phyloP scores from a whole-genome alignment of 2,797 vertebrate genomes.

The Pangasius sanitwongsei region DNA sequence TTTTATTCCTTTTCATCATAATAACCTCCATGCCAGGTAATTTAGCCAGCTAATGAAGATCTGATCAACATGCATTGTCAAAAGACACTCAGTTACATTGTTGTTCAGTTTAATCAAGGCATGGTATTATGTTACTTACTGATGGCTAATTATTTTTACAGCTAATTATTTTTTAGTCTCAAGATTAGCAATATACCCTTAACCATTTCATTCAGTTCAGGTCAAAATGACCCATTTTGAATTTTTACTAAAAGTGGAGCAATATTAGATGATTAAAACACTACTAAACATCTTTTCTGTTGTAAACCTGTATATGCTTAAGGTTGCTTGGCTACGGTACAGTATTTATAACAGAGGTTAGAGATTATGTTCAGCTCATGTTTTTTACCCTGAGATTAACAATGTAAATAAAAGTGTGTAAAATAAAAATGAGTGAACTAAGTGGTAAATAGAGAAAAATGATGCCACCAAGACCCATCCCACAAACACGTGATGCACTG shows the following conservation, averaged over 20 bases:
- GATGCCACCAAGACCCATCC: not conserved
- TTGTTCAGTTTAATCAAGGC: not conserved
- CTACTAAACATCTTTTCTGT: not conserved
- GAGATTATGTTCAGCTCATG: not conserved
- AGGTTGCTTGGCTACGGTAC: not conserved
- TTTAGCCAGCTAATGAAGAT: conserved; percentile 6
- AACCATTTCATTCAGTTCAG: not conserved
- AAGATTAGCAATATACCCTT: not conserved
- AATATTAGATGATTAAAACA: not conserved
- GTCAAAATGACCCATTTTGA: not conserved
- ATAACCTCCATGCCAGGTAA: not conserved
- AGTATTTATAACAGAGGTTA: not conserved
- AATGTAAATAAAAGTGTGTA: not conserved
- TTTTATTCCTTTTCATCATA: conserved; percentile 12
- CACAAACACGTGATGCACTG: not conserved
- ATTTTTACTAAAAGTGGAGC: not conserved
- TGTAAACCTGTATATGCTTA: not conserved
- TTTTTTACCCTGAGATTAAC: not conserved
- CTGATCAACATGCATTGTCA: not conserved
- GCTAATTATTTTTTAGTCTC: not conserved
- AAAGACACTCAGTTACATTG: not conserved
- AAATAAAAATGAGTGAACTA: not conserved
- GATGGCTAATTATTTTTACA: not conserved
- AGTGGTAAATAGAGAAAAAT: not conserved
- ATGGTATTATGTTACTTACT: not conserved